A percentile compares a stretch with the other conserved stretches of the same genome.
These are phyloP conservation scores for Scortum barcoo DNA, from an alignment of 2,113 vertebrate species.

Conservation along the genomic window DNA sequence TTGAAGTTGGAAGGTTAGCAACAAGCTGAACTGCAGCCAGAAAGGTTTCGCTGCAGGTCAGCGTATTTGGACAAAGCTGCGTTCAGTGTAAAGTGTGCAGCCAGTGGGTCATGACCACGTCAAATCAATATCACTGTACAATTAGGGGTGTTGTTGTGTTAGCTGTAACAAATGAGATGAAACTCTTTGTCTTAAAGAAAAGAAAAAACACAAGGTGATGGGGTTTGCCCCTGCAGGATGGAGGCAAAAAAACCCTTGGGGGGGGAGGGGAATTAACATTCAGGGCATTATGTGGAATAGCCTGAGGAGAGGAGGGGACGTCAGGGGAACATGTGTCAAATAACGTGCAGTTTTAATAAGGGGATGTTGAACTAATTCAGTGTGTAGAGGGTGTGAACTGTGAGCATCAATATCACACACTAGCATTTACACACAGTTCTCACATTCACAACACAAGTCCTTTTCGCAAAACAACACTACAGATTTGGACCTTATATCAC, in stretches of 20 bases:
- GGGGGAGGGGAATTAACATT: conserved; percentile 43
- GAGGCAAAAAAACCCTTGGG: background rate
- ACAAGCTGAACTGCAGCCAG: conserved; percentile 32
- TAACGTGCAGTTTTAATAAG: conserved; percentile 3
- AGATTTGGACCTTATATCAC: too few relatives aligned
- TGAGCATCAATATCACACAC: background rate
- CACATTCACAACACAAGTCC: background rate
- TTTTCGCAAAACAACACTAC: background rate
- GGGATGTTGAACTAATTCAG: conserved; percentile 13
- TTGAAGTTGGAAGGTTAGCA: conserved; percentile 8
- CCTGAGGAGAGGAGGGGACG: conserved; percentile 8
- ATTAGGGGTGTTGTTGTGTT: conserved; percentile 53
- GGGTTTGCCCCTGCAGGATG: conserved; percentile 30
- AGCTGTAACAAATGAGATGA: conserved; percentile 36
- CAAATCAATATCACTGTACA: conserved; percentile 71
- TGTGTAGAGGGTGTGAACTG: background rate
- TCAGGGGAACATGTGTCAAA: conserved; percentile 23
- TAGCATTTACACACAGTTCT: background rate
- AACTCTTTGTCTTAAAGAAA: conserved; percentile 17
- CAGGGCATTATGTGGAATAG: conserved; percentile 13
- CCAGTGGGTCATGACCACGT: conserved; percentile 53
- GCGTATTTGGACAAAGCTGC: conserved; percentile 10
- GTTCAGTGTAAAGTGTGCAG: conserved; percentile 8
- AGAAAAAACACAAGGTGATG: conserved; percentile 19
- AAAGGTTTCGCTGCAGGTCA: conserved; percentile 24